Evolutionary conservation across 2,797 vertebrate genomes (phyloP), one percentile per base, ranked within the genome.

Genomic region (Xenopus petersii): DNA sequence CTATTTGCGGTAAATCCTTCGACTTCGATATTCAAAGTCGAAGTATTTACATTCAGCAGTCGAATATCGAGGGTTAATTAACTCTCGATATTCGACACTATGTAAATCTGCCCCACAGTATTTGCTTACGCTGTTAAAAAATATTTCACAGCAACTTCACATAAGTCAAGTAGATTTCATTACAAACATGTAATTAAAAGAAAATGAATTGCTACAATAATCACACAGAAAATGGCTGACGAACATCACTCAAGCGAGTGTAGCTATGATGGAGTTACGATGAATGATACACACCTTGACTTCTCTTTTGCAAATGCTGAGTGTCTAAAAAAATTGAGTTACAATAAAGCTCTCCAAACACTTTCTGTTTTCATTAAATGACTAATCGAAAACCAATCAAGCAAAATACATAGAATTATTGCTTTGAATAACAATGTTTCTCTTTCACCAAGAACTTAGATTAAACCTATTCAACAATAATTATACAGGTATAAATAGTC

Each of bases 301-400:
- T 51, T 51, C 49, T 82, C 83, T 84, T 83, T 82, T 81, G 64
- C 76, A 79, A 80, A 82, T 83, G 78, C 75, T 79, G 80, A 82
- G 79, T 79, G 81, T 85, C 85, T 88, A 84, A 85, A 83, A 21
- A 87, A 87, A 90, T 81, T 83, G 86, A 88, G 88, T 75, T 79
- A 71, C 76, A 83, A 77, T 78, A 70, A 71, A 83, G 81, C 82
- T 88, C 81, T 88, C 85, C 85, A 91, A 89, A 90, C 85, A 88
- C 82, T 84, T 86, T 91, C 87, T 82, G 86, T 89, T 92, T 89
- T 89, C 88, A 89, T 93, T 93, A 92, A 87, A 89, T 81, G 83
- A 81, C 87, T 92, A 88, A 92, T 91, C 89, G 89, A 91, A 92
- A 92, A 87, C 88, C 83, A 88, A 88, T 90, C 89, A 90, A 88